phyloP scores from a whole-genome alignment of 2,888 invertebrate species.

The Blomia tropicalis region DNA sequence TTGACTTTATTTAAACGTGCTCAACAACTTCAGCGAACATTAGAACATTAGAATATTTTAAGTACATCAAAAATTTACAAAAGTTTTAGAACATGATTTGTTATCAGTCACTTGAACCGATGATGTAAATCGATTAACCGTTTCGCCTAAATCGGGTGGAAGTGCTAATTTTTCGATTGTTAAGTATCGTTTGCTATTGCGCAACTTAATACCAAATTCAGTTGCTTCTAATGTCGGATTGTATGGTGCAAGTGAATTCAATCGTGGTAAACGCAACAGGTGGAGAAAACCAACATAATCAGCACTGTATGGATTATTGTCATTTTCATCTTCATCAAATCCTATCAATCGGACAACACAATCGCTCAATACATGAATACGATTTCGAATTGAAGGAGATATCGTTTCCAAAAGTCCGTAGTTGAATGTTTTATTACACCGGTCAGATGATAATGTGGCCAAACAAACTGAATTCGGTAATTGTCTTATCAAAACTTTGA shows the following conservation, averaged over 20 bases:
- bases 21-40: too few species aligned
- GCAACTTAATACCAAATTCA: constrained; percentile 23
- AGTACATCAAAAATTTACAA: neutral
- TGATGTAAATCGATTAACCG: constrained; percentile 18
- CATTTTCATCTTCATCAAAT: constrained; percentile 3
- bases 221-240: constrained; percentile 16
- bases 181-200: constrained; percentile 17
- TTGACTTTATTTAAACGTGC: too few species aligned
- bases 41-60: too few species aligned
- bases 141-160: constrained; percentile 25
- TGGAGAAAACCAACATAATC: constrained; percentile 20
- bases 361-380: constrained; percentile 13
- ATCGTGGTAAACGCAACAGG: constrained; percentile 16
- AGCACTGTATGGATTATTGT: constrained; percentile 12
- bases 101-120: neutral
- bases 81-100: neutral
- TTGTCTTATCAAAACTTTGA: constrained; percentile 15
- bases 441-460: neutral
- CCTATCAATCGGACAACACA: constrained; percentile 9
- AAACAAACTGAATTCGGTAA: constrained; percentile 17
- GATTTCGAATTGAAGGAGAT: constrained; percentile 4
- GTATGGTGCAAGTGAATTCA: constrained; percentile 20
- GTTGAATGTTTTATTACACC: neutral
- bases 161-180: constrained; percentile 23
- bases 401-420: constrained; percentile 8